Evolutionary conservation across 2,797 vertebrate species (phyloP).

Genomic region (Gila robusta): DNA sequence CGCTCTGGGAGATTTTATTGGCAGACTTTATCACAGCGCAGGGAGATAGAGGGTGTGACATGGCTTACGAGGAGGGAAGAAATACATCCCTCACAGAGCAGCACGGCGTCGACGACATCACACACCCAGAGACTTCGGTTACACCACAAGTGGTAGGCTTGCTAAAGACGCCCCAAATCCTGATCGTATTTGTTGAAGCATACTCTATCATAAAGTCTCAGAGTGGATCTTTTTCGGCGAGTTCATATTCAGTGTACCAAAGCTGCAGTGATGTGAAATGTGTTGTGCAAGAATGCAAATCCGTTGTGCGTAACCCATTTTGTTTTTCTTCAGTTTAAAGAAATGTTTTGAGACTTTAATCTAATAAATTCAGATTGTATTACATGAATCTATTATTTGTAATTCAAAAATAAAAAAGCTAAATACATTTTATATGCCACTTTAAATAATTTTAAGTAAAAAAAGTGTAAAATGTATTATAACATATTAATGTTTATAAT

Average conservation of each 20-base stretch:
- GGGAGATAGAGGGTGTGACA: constrained; percentile 31
- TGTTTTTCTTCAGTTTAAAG: neutral
- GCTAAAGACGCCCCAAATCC: neutral
- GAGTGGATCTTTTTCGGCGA: neutral
- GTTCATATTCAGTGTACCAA: neutral
- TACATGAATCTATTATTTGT: neutral
- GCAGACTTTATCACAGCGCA: constrained; percentile 14
- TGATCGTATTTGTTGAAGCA: neutral
- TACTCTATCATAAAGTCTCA: neutral
- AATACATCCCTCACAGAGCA: constrained; percentile 42
- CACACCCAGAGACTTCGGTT: constrained; percentile 38
- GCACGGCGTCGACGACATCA: constrained; percentile 13
- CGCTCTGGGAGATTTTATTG: constrained; percentile 35
- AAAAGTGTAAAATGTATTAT: neutral
- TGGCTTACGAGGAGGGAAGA: constrained; percentile 55
- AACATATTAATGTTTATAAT: neutral
- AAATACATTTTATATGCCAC: too few relatives aligned
- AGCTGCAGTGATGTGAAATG: neutral
- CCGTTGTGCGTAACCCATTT: neutral
- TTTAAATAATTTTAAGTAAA: neutral
- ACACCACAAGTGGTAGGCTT: constrained; percentile 34
- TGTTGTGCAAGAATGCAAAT: constrained; percentile 10
- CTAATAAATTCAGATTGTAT: neutral
- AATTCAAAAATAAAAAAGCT: neutral
- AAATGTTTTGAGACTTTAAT: too few relatives aligned